A percentile compares a stretch with the other conserved stretches of the same genome.
Evolutionary conservation across 2,113 vertebrate genomes (phyloP).

Genomic region (Jacana jacana): DNA sequence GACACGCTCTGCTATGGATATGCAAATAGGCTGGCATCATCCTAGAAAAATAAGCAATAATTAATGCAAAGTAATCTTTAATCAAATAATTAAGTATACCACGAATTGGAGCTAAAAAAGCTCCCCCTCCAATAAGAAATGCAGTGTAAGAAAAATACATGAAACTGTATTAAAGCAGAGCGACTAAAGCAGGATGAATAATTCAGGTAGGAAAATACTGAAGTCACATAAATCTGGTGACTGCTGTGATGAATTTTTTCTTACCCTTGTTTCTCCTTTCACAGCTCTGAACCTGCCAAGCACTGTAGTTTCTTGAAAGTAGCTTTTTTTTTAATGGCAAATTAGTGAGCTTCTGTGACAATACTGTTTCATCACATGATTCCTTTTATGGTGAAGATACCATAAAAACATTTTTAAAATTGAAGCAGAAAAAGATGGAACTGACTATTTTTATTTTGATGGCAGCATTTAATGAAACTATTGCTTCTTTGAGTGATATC

Average conservation of each 20-base stretch:
- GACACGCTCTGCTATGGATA: background rate
- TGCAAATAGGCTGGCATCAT: conserved; percentile 12
- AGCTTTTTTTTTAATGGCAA: background rate
- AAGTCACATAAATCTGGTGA: background rate
- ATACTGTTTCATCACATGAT: background rate
- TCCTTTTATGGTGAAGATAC: background rate
- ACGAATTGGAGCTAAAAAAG: background rate
- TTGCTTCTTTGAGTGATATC: background rate
- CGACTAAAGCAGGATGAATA: background rate
- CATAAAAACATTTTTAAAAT: background rate
- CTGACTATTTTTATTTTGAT: background rate
- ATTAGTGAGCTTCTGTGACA: background rate
- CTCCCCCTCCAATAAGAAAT: background rate
- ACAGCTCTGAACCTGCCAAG: background rate
- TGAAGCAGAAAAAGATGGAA: background rate
- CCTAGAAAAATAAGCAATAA: background rate
- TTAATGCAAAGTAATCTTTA: conserved; percentile 38
- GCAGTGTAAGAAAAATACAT: background rate
- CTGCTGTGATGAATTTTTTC: background rate
- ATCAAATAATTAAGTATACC: conserved; percentile 12
- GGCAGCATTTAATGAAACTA: background rate
- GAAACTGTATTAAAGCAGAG: background rate
- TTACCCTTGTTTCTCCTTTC: background rate
- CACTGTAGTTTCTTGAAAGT: background rate
- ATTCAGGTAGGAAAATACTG: background rate